Evolutionary conservation across 2,888 invertebrate genomes (phyloP).

Genomic region (Apotomis capreana): DNA sequence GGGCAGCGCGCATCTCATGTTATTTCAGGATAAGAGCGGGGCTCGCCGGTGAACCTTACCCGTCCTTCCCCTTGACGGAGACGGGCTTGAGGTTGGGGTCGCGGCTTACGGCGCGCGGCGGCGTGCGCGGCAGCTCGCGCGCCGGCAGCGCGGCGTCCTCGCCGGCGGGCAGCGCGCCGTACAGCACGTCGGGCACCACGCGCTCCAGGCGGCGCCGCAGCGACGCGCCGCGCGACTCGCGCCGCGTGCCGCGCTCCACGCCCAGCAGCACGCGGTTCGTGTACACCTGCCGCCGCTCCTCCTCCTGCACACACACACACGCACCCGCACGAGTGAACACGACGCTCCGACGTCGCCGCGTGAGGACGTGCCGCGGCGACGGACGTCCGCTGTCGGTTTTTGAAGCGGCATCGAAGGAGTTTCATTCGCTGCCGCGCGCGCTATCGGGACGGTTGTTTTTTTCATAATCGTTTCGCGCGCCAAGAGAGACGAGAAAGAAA

Average conservation of each 20-base stretch:
- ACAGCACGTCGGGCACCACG: constrained; percentile 83
- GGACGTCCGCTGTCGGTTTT: too few relatives aligned
- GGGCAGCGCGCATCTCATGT: neutral
- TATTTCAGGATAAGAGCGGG: too few relatives aligned
- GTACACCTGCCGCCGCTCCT: constrained; percentile 79
- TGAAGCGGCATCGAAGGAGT: too few relatives aligned
- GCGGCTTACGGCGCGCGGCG: constrained; percentile 27
- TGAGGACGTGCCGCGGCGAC: too few relatives aligned
- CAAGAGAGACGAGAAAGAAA: too few relatives aligned
- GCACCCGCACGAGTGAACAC: too few relatives aligned
- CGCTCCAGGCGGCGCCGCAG: constrained; percentile 58
- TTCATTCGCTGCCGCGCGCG: too few relatives aligned
- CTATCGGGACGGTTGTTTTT: too few relatives aligned
- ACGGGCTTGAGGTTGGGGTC: constrained; percentile 47
- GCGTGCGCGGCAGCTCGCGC: constrained; percentile 34
- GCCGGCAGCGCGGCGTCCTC: constrained; percentile 26
- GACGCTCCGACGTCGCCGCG: too few relatives aligned
- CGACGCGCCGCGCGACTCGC: constrained; percentile 18
- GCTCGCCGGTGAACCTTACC: constrained; percentile 48
- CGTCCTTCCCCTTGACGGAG: constrained; percentile 72
- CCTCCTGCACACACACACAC: constrained; percentile 71
- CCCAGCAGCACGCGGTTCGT: constrained; percentile 82
- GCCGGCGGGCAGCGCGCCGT: constrained; percentile 66
- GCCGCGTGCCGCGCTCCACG: constrained; percentile 62
- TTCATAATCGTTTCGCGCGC: too few relatives aligned